Percentiles rank a stretch among this genome's conserved stretches.
Evolutionary conservation across 2,797 vertebrate species (phyloP).

Genomic region (Kryptolebias ocellatus): DNA sequence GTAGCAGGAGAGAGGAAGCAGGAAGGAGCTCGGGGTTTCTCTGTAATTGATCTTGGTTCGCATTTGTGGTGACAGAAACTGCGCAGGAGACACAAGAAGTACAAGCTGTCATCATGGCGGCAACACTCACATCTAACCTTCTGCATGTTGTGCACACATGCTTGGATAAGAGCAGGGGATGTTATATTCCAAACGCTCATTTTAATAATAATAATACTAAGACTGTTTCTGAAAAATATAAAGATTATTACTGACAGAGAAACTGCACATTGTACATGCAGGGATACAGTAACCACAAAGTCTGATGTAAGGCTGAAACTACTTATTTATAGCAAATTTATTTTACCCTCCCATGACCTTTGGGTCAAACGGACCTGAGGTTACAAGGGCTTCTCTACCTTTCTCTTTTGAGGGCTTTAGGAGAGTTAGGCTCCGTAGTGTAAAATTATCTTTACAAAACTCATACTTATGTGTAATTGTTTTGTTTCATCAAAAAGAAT

Average conservation of each 20-base stretch:
- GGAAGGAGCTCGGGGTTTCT: constrained; percentile 54
- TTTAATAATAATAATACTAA: neutral
- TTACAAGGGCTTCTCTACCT: no score
- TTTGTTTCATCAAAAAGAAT: no score
- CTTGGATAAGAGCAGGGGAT: neutral
- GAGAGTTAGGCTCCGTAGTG: no score
- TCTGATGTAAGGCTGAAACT: no score
- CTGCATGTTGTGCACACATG: constrained; percentile 12
- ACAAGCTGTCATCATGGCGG: constrained; percentile 39
- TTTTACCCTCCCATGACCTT: no score
- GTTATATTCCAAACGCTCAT: neutral
- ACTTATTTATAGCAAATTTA: no score
- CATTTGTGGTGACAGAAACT: constrained; percentile 42
- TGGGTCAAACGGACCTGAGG: no score
- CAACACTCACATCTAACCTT: constrained; percentile 44
- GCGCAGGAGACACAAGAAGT: constrained; percentile 24
- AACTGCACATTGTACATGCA: neutral
- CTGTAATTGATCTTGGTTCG: constrained; percentile 74
- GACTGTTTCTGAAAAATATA: neutral
- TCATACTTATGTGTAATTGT: no score
- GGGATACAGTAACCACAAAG: no score
- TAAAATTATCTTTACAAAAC: no score
- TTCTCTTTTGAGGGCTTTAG: no score
- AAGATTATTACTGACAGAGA: neutral
- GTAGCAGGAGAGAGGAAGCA: constrained; percentile 49